phyloP scores from a whole-genome alignment of 2,113 vertebrate species.

The Meleagris gallopavo region DNA sequence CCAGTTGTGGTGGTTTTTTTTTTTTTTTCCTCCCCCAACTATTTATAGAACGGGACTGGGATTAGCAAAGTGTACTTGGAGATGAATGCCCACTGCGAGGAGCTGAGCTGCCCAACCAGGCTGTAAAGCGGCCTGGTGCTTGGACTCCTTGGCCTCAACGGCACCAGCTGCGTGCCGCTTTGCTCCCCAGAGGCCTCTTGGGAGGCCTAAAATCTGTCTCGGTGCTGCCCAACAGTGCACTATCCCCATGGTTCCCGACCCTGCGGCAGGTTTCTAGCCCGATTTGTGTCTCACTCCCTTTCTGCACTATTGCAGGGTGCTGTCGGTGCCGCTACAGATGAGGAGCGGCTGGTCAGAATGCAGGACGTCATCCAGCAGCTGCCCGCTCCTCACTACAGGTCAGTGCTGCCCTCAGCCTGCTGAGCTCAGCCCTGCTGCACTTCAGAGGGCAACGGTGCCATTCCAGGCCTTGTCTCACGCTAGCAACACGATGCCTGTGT shows the following conservation, averaged over 20 bases:
- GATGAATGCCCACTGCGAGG: not conserved
- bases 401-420: not conserved
- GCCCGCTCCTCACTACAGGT: constrained; percentile 98
- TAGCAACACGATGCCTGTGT: not conserved
- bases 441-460: accelerated
- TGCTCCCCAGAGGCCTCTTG: too few species aligned
- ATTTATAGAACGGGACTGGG: not conserved
- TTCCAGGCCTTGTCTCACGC: not conserved
- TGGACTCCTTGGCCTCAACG: too few species aligned
- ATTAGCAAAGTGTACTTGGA: too few species aligned
- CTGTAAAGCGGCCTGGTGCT: too few species aligned
- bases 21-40: not conserved
- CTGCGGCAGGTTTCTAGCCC: too few species aligned
- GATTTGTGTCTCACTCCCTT: not conserved
- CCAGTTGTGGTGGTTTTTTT: too few species aligned
- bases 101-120: too few species aligned
- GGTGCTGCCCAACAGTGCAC: too few species aligned
- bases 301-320: constrained; percentile 85
- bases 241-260: too few species aligned
- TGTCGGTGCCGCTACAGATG: constrained; percentile 94
- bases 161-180: too few species aligned
- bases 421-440: too few species aligned
- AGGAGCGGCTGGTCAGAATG: constrained; percentile 93
- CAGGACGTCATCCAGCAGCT: constrained; percentile 98
- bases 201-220: too few species aligned